Evolutionary conservation across 2,888 invertebrate genomes (phyloP).

Genomic region (Cerastis rubricosa): DNA sequence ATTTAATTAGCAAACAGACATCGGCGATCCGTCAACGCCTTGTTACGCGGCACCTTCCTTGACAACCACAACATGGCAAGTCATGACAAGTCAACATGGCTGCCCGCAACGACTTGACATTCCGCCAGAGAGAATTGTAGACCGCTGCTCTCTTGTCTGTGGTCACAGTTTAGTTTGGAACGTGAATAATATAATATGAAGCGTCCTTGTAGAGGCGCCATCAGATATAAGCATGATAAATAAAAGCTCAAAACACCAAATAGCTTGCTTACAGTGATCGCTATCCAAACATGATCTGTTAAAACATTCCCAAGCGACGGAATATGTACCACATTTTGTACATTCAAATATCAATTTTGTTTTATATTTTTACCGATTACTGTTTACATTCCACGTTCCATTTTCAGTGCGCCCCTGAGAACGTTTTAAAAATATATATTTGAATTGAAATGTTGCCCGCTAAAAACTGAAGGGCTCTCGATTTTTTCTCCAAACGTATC

Average conservation of each 20-base stretch:
- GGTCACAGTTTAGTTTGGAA: too few species aligned
- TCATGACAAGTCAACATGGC: too few species aligned
- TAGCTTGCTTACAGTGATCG: neutral
- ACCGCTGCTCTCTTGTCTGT: too few species aligned
- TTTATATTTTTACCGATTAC: conserved; percentile 20
- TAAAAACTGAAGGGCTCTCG: conserved; percentile 6
- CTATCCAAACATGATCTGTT: conserved; percentile 11
- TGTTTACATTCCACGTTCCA: conserved; percentile 11
- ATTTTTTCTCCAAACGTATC: conserved; percentile 3
- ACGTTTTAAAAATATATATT: conserved; percentile 27
- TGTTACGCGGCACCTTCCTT: too few species aligned
- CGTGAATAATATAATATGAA: too few species aligned
- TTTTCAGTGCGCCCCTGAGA: neutral
- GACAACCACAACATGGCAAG: too few species aligned
- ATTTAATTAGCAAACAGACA: too few species aligned
- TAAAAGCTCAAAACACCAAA: neutral
- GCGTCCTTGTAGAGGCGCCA: too few species aligned
- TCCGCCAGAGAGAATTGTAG: too few species aligned
- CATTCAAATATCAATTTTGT: conserved; percentile 19
- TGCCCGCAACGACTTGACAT: too few species aligned
- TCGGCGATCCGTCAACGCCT: too few species aligned
- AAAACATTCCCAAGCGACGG: neutral
- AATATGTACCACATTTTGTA: conserved; percentile 8
- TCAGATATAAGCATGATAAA: neutral
- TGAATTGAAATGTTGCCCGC: conserved; percentile 14